phyloP scores from a whole-genome alignment of 2,888 invertebrate genomes.

The Drosophila affinis region DNA sequence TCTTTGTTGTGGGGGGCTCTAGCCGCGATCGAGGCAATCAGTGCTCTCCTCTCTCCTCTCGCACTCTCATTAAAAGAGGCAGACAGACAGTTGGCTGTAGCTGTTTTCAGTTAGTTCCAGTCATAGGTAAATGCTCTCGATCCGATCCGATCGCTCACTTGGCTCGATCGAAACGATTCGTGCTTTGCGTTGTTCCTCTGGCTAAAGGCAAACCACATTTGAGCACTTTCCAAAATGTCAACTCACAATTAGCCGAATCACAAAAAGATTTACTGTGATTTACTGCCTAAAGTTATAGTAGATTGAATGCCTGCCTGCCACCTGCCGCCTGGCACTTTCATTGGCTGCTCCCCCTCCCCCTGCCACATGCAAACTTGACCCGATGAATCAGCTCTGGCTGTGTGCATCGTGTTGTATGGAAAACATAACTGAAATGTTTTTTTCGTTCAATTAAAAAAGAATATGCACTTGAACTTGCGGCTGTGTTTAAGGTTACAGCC shows the following conservation, averaged over 20 bases:
- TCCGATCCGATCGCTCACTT: constrained; percentile 13
- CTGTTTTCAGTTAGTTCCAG: constrained; percentile 20
- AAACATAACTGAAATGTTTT: constrained; percentile 14
- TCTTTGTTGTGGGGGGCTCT: constrained; percentile 62
- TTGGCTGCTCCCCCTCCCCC: background rate
- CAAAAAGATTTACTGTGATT: constrained; percentile 4
- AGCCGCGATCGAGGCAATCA: constrained; percentile 83
- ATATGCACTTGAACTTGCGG: constrained; percentile 27
- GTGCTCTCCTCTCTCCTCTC: constrained; percentile 60
- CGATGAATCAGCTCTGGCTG: constrained; percentile 23
- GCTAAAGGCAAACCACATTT: constrained; percentile 70
- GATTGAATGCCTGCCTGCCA: background rate
- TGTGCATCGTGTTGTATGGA: constrained; percentile 31
- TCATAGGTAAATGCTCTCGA: constrained; percentile 61
- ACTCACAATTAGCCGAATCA: constrained; percentile 45
- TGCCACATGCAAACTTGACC: constrained; percentile 14
- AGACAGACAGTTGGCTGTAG: constrained; percentile 23
- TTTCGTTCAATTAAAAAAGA: constrained; percentile 8
- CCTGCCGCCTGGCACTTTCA: constrained; percentile 1
- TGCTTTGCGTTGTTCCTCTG: constrained; percentile 40
- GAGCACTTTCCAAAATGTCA: constrained; percentile 76
- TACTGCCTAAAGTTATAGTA: constrained; percentile 6
- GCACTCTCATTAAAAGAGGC: constrained; percentile 53
- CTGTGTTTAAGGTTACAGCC: constrained; percentile 24
- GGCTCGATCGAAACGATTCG: background rate